phyloP scores from a whole-genome alignment of 2,113 vertebrate species.

The Anser cygnoides region DNA sequence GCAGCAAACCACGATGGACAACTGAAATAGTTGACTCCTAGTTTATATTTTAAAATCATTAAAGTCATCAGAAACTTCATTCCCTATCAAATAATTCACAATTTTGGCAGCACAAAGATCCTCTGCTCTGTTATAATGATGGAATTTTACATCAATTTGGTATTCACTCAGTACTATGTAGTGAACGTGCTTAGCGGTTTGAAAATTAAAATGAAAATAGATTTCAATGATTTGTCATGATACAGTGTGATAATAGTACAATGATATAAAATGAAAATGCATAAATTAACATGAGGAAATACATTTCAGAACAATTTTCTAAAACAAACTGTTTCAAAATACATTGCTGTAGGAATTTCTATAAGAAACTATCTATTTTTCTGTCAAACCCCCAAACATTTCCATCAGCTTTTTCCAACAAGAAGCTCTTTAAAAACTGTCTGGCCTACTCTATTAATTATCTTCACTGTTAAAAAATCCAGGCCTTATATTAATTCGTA shows the following conservation, averaged over 20 bases:
- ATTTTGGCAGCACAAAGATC: neutral
- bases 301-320: neutral
- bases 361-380: neutral
- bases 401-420: neutral
- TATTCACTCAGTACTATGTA: neutral
- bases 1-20: neutral
- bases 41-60: constrained; percentile 2
- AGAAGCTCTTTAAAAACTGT: neutral
- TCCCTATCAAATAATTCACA: neutral
- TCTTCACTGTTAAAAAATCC: neutral
- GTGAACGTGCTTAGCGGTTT: neutral
- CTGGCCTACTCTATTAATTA: neutral
- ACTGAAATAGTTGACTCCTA: neutral
- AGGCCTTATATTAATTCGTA: neutral
- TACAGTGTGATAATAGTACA: neutral
- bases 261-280: constrained; percentile 7
- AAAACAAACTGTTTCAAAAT: neutral
- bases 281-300: constrained; percentile 22
- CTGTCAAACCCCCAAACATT: neutral
- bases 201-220: constrained; percentile 40
- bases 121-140: neutral
- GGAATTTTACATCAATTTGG: neutral
- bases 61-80: neutral
- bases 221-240: neutral
- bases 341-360: neutral